These are phyloP conservation scores for Phaonia tiefii DNA, from an alignment of 2,888 invertebrate species.

Conservation along the genomic window DNA sequence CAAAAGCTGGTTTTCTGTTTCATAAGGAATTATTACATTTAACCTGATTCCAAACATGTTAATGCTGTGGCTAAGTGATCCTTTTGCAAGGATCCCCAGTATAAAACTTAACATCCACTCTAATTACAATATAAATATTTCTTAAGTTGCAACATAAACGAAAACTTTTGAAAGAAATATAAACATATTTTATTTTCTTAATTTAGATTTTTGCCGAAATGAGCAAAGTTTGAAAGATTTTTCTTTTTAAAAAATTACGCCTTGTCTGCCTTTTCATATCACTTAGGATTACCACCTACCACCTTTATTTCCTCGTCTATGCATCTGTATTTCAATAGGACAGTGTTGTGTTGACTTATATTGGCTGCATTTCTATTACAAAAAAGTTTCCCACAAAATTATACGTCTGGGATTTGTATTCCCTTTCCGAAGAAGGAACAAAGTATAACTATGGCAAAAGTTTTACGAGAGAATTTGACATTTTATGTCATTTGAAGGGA, in stretches of 20 bases:
- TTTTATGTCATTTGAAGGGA: conserved; percentile 40
- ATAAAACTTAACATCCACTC: too few species aligned
- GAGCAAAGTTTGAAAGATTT: conserved; percentile 56
- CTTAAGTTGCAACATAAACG: too few species aligned
- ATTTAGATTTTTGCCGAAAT: conserved; percentile 54
- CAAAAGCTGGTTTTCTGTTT: too few species aligned
- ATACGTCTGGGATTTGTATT: conserved; percentile 51
- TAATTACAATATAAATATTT: too few species aligned
- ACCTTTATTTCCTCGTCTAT: neutral
- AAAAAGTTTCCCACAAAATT: conserved; percentile 59
- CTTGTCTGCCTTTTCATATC: neutral
- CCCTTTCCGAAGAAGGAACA: neutral
- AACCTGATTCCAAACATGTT: too few species aligned
- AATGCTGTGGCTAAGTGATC: too few species aligned
- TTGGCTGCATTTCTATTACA: conserved; percentile 50
- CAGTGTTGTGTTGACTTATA: conserved; percentile 5
- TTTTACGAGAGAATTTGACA: conserved; percentile 44
- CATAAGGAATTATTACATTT: too few species aligned
- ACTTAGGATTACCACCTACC: neutral
- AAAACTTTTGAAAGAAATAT: conserved; percentile 2
- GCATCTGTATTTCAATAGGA: neutral
- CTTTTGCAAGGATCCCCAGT: too few species aligned
- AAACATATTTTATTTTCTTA: neutral
- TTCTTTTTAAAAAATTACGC: conserved; percentile 45
- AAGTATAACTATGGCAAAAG: conserved; percentile 29